Percentiles rank a stretch among this genome's conserved stretches.
These are phyloP conservation scores for Pongo pygmaeus DNA, from an alignment of 2,113 vertebrate species.

Conservation along the genomic window DNA sequence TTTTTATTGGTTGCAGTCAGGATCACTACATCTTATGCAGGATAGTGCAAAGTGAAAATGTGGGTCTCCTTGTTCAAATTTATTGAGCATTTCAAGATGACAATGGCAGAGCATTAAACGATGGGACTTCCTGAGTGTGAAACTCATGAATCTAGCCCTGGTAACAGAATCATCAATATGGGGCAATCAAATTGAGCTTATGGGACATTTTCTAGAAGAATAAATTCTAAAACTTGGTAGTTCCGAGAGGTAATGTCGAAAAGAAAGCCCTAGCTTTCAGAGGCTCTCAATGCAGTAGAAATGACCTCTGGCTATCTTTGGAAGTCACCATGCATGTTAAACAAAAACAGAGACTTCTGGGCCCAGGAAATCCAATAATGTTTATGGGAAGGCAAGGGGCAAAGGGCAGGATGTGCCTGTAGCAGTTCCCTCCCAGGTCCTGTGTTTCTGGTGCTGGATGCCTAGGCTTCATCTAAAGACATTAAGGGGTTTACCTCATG, in stretches of 20 bases:
- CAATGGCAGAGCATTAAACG: neutral
- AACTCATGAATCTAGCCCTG: neutral
- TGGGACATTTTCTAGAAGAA: neutral
- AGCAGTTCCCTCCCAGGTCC: neutral
- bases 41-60: neutral
- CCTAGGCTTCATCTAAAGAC: neutral
- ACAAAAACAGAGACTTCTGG: slow-evolving; percentile 15
- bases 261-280: neutral
- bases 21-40: neutral
- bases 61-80: neutral
- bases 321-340: neutral
- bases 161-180: neutral
- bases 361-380: neutral
- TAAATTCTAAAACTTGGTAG: neutral
- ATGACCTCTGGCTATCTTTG: neutral
- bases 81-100: neutral
- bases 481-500: neutral
- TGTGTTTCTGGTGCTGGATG: neutral
- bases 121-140: neutral
- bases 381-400: neutral
- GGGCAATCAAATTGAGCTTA: neutral
- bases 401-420: neutral
- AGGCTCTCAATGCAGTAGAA: neutral
- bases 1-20: neutral
- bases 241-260: neutral